These are phyloP conservation scores for Sturnira hondurensis DNA, from an alignment of 2,113 vertebrate species.

Conservation along the genomic window DNA sequence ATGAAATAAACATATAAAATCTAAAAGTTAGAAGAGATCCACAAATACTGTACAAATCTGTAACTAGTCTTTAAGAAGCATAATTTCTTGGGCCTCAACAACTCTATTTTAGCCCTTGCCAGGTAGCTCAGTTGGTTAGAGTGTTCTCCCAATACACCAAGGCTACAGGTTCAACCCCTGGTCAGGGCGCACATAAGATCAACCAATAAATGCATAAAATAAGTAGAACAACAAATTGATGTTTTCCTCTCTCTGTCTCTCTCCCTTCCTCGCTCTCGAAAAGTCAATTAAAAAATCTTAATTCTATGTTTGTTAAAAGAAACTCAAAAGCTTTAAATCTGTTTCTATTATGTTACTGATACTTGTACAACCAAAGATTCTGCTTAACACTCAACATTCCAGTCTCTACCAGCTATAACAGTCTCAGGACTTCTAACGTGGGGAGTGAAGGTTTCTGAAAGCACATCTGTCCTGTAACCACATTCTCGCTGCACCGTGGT, in stretches of 20 bases:
- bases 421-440: neutral
- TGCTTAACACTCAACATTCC: neutral
- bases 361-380: neutral
- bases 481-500: conserved; percentile 55
- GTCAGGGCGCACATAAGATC: too few species aligned
- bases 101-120: neutral
- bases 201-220: too few species aligned
- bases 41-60: neutral
- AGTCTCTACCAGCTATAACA: neutral
- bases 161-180: too few species aligned
- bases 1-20: conserved; percentile 34
- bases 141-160: too few species aligned
- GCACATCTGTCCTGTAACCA: neutral
- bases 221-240: too few species aligned
- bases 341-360: neutral
- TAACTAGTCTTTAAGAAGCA: neutral
- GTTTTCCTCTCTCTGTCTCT: too few species aligned
- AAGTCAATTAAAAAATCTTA: too few species aligned
- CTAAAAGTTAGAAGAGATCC: neutral
- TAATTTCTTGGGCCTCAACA: neutral
- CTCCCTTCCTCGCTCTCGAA: too few species aligned
- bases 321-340: neutral
- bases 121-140: too few species aligned
- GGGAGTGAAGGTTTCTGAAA: neutral
- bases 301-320: neutral